A percentile compares a stretch with the other conserved stretches of the same genome.
phyloP scores from a whole-genome alignment of 2,888 invertebrate genomes.

The Octodonta nipae region DNA sequence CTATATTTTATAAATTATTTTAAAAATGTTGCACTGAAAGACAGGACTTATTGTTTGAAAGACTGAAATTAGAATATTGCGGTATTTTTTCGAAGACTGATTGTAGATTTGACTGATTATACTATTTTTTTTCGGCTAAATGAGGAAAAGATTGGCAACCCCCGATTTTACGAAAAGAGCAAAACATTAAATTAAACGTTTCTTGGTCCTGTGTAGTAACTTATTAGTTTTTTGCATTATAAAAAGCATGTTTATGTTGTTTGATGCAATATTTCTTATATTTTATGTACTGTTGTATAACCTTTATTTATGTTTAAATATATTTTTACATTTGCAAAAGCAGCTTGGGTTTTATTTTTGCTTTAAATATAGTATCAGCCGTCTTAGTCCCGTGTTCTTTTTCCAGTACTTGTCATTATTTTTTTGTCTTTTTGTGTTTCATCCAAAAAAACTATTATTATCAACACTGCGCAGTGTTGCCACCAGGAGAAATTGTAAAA shows the following conservation, averaged over 20 bases:
- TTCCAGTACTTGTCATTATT: slow-evolving; percentile 3
- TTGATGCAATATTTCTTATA: slow-evolving; percentile 38
- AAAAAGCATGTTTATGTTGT: slow-evolving; percentile 37
- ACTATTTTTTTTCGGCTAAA: neutral
- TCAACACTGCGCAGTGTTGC: slow-evolving; percentile 24
- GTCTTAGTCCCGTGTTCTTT: neutral
- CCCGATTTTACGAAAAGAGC: slow-evolving; percentile 22
- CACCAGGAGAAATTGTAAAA: slow-evolving; percentile 27
- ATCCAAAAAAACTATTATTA: slow-evolving; percentile 5
- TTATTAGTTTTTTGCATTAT: slow-evolving; percentile 34
- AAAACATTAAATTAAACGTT: slow-evolving; percentile 23
- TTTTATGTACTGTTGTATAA: slow-evolving; percentile 39
- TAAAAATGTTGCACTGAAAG: slow-evolving; percentile 25
- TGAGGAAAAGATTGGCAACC: slow-evolving; percentile 35
- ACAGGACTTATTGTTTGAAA: slow-evolving; percentile 29
- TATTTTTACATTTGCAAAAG: slow-evolving; percentile 38
- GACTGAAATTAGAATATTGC: slow-evolving; percentile 26
- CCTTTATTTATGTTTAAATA: slow-evolving; percentile 39
- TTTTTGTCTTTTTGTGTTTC: slow-evolving; percentile 10
- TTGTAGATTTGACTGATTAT: slow-evolving; percentile 37
- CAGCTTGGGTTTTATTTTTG: slow-evolving; percentile 37
- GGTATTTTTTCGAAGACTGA: slow-evolving; percentile 31
- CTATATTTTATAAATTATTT: slow-evolving; percentile 19
- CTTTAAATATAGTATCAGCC: too few species aligned
- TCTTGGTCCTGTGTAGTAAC: slow-evolving; percentile 25